Evolutionary conservation across 2,797 vertebrate genomes (phyloP).

Genomic region (Phrynocephalus forsythii): DNA sequence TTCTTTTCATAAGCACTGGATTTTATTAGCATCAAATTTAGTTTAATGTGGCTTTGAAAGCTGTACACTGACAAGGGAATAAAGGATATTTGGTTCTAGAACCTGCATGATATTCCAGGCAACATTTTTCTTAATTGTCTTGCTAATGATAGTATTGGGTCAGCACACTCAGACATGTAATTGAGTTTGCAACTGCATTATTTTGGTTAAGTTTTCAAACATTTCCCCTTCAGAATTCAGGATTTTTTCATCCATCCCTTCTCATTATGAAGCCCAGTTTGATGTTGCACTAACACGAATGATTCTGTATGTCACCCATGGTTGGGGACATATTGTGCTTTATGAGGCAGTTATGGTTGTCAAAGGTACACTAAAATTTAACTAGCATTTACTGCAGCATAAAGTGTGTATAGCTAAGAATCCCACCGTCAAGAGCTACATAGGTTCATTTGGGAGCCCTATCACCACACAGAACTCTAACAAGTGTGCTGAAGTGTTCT

Average conservation of each 20-base stretch:
- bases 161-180: not conserved
- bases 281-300: not conserved
- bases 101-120: not conserved
- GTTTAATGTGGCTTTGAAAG: not conserved
- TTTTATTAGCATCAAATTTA: rapidly evolving
- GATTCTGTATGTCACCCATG: not conserved
- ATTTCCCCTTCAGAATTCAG: not conserved
- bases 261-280: not conserved
- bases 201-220: conserved; percentile 1
- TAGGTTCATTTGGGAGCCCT: not conserved
- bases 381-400: not conserved
- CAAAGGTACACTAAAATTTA: not conserved
- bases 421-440: not conserved
- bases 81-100: conserved; percentile 5
- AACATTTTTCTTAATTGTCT: conserved; percentile 4
- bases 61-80: not conserved
- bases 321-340: not conserved
- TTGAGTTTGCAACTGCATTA: not conserved
- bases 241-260: conserved; percentile 3
- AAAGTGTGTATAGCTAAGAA: not conserved
- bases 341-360: not conserved
- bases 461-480: not conserved
- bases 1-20: not conserved
- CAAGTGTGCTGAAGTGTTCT: not conserved
- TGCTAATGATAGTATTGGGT: conserved; percentile 18